A percentile compares a stretch with the other conserved stretches of the same genome.
These are phyloP conservation scores for Pocillopora grandis DNA, from an alignment of 92 coral and sea anemone genomes.

Conservation along the genomic window DNA sequence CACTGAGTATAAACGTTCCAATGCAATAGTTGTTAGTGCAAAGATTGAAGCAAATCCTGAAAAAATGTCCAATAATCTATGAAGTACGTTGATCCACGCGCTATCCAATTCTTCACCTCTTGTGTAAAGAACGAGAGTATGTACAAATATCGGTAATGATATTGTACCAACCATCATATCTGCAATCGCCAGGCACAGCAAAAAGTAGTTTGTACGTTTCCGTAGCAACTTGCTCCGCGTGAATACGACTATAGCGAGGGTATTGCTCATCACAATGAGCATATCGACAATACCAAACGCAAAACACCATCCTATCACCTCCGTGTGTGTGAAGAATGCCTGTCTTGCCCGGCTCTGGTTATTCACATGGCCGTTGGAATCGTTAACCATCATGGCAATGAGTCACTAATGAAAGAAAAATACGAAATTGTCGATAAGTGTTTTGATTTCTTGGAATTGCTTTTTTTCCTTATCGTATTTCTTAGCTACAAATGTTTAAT, in stretches of 20 bases:
- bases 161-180: constrained; percentile 80
- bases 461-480: not conserved
- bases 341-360: not conserved
- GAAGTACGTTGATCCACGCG: constrained; percentile 14
- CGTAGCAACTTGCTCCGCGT: constrained; percentile 69
- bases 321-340: not conserved
- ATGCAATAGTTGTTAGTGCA: constrained; percentile 66
- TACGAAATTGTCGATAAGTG: not conserved
- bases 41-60: constrained; percentile 82
- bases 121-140: constrained; percentile 13
- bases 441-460: not conserved
- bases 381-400: constrained; percentile 7
- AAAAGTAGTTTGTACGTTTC: constrained; percentile 78
- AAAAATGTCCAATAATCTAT: constrained; percentile 59
- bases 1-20: constrained; percentile 81
- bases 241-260: constrained; percentile 72
- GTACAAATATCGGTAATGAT: constrained; percentile 67
- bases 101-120: not conserved
- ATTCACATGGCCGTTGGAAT: constrained; percentile 2
- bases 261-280: constrained; percentile 64
- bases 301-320: constrained; percentile 70
- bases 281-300: constrained; percentile 65
- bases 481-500: too few species aligned
- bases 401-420: constrained; percentile 14
- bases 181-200: constrained; percentile 73